A percentile compares a stretch with the other conserved stretches of the same genome.
phyloP scores from a whole-genome alignment of 2,113 vertebrate species.

The Litocranius walleri region DNA sequence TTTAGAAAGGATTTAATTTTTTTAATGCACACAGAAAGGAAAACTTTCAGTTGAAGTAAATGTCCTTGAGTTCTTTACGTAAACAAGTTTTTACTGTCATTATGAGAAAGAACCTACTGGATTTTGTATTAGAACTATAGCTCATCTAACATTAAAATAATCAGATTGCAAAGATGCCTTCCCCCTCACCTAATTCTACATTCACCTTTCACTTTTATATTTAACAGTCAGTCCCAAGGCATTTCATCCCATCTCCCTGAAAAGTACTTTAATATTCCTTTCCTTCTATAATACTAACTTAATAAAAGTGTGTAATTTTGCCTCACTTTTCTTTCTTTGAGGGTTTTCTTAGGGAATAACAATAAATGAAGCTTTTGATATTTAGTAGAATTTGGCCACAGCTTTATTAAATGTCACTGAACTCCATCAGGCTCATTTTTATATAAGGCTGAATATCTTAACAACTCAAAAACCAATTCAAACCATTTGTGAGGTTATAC shows the following conservation, averaged over 20 bases:
- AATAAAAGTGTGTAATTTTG: neutral
- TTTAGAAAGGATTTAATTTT: slow-evolving; percentile 42
- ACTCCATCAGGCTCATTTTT: slow-evolving; percentile 22
- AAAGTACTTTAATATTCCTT: slow-evolving; percentile 14
- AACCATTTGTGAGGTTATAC: neutral
- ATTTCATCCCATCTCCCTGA: neutral
- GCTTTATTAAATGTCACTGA: slow-evolving; percentile 12
- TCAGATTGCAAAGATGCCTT: neutral
- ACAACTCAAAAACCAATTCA: neutral
- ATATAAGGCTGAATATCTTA: neutral
- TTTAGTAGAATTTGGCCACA: neutral
- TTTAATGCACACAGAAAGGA: slow-evolving; percentile 48
- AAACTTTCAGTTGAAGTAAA: slow-evolving; percentile 46
- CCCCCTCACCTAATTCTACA: neutral
- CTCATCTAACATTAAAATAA: neutral
- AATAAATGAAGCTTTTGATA: slow-evolving; percentile 14
- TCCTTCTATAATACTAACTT: neutral
- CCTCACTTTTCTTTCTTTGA: neutral
- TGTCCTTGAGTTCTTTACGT: slow-evolving; percentile 36
- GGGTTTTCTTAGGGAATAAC: neutral
- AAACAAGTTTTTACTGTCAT: slow-evolving; percentile 24
- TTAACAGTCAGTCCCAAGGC: neutral
- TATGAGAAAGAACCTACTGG: slow-evolving; percentile 12
- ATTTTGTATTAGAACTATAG: neutral
- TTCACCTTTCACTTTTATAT: neutral